Base-by-base conservation (phyloP, 2,888 invertebrate genomes). In the Hermaeophaga mercurialis region DNA sequence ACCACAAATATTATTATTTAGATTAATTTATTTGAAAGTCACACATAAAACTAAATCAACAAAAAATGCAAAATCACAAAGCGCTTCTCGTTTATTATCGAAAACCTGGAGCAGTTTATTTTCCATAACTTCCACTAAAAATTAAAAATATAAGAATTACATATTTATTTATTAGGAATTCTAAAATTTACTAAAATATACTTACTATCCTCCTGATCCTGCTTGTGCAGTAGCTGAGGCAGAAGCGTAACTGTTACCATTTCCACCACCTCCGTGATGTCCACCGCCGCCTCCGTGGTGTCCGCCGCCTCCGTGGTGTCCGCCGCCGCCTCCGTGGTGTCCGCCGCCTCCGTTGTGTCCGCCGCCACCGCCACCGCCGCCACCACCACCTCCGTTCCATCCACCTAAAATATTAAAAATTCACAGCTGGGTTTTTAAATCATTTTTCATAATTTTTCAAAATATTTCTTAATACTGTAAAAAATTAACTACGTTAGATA, bases 41-140 rank as follows among this genome's bases (percentile, higher is more conserved):
- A 31, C 31, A 31, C 11, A 31, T 31, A 31, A 3, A 31, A 12
- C 4, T 31, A 31, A 12, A 31, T 31, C 24, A 47, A 48, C n/a
- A 24, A 26, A 11, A n/a, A 8, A 18, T 45, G n/a, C 14, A 38
- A 48, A 22, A 48, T 48, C 48, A 48, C 48, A 48, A 26, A 18
- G 7, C 5, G 44, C 44, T 43, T 26, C 28, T 44, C 41, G 41
- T 41, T 11, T 17, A 11, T n/a, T 5, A 8, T 33, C 36, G 7
- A 7, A 17, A 12, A 36, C n/a, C 18, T n/a, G 36, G 22, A 3
- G 19, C 7, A 4, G 7, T 38, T 18, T 34, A 28, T 5, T 50
- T 43, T 41, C 18, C 36, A 17, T 36, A 17, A n/a, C 19, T 28
- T 11, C 52, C 26, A 44, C 18, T 34, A 44, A 34, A 36, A 15